Conservation (phyloP, 2,888 invertebrate species). For the Tetramorium bicarinatum region DNA sequence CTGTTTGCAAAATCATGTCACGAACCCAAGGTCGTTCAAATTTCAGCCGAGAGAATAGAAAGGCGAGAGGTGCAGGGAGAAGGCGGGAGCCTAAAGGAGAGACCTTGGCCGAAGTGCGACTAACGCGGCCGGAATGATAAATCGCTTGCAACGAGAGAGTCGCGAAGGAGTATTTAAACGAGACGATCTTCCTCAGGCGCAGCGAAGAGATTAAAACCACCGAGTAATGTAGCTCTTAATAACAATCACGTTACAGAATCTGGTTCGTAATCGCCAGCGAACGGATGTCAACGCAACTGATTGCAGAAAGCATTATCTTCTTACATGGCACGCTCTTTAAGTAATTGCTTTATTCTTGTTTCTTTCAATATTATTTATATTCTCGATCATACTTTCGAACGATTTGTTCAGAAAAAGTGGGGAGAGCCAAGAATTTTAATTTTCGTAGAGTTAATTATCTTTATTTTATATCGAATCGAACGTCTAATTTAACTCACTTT, state of each 20-base stretch:
- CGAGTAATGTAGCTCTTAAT: constrained; percentile 78
- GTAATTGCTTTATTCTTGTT: neutral
- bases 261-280: constrained; percentile 62
- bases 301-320: constrained; percentile 27
- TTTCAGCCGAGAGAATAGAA: constrained; percentile 51
- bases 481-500: neutral
- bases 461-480: neutral
- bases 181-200: constrained; percentile 73
- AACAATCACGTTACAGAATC: constrained; percentile 64
- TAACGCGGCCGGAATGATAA: constrained; percentile 75
- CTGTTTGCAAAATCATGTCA: constrained; percentile 61
- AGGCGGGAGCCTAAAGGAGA: constrained; percentile 60
- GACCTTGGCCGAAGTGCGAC: constrained; percentile 62
- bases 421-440: neutral
- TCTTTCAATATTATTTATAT: neutral
- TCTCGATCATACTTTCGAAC: neutral
- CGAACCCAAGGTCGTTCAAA: constrained; percentile 56
- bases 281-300: constrained; percentile 35
- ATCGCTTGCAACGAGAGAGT: constrained; percentile 77
- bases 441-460: neutral
- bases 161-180: constrained; percentile 75
- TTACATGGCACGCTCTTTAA: neutral
- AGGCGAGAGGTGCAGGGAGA: constrained; percentile 46
- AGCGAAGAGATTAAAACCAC: constrained; percentile 68
- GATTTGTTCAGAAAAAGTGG: neutral